Percentiles rank a stretch among this genome's conserved stretches.
Conservation (phyloP, 2,888 invertebrate genomes). For the Zootermopsis nevadensis region DNA sequence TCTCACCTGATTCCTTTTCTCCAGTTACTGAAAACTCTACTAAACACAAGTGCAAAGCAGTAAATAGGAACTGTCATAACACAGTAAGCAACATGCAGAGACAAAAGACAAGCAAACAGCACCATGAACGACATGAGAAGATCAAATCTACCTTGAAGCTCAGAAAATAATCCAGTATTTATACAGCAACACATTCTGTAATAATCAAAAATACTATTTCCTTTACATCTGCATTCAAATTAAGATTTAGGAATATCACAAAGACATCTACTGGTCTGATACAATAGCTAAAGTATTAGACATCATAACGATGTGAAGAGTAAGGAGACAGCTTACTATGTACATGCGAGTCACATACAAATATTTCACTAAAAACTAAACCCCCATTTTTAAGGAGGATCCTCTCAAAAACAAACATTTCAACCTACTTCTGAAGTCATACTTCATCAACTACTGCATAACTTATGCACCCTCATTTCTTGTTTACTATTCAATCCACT, state of each 20-base stretch:
- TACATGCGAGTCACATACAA: background rate
- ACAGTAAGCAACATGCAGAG: conserved; percentile 6
- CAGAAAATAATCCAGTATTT: background rate
- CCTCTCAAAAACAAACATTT: no score
- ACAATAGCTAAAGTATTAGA: background rate
- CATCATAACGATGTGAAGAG: background rate
- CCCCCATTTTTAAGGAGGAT: no score
- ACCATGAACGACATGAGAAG: background rate
- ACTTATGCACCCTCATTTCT: no score
- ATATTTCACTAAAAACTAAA: background rate
- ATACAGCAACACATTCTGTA: background rate
- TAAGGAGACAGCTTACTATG: background rate
- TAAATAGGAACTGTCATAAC: background rate
- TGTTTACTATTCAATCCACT: no score
- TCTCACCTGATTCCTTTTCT: no score
- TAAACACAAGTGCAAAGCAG: background rate
- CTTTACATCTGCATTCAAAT: background rate
- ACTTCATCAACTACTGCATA: no score
- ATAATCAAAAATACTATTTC: background rate
- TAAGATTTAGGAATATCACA: background rate
- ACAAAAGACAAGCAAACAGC: conserved; percentile 5
- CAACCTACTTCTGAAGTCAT: no score
- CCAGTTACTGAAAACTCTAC: background rate
- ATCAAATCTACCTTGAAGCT: background rate
- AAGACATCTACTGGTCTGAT: background rate